Percentiles rank a stretch among this genome's conserved stretches.
Conservation (phyloP, 2,113 vertebrate genomes). For the Pimephales promelas region DNA sequence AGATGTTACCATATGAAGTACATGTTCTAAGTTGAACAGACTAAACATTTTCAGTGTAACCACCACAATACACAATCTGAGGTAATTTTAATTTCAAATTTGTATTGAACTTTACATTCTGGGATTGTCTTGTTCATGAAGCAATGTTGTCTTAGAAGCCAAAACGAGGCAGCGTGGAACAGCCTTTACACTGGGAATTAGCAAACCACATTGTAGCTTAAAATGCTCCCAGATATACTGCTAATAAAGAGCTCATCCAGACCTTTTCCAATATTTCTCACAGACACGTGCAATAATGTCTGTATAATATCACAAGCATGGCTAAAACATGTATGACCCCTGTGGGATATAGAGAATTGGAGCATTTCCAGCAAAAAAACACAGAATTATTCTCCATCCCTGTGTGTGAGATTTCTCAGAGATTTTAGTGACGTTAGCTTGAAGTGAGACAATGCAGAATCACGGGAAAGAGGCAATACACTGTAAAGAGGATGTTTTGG, state of each 20-base stretch:
- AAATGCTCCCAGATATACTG: background rate
- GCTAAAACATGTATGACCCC: slow-evolving; percentile 1
- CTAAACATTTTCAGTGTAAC: no score
- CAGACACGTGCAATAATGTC: background rate
- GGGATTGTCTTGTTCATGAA: background rate
- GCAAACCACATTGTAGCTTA: background rate
- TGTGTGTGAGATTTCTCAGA: background rate
- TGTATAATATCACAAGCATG: slow-evolving; percentile 43
- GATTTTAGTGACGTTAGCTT: background rate
- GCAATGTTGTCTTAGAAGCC: background rate
- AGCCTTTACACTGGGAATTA: background rate
- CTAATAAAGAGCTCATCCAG: slow-evolving; percentile 2
- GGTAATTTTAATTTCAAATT: no score
- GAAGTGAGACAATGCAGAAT: background rate
- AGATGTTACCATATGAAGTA: no score
- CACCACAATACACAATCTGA: no score
- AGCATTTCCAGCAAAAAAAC: slow-evolving; percentile 39
- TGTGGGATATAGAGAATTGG: slow-evolving; percentile 1
- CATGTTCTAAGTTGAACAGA: no score
- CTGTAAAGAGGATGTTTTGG: background rate
- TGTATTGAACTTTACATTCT: background rate
- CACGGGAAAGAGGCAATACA: background rate
- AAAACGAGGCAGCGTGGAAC: background rate
- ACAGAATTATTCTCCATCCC: background rate
- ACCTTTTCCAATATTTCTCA: slow-evolving; percentile 17